Evolutionary conservation across 2,888 invertebrate species (phyloP).

Genomic region (Dione juno): DNA sequence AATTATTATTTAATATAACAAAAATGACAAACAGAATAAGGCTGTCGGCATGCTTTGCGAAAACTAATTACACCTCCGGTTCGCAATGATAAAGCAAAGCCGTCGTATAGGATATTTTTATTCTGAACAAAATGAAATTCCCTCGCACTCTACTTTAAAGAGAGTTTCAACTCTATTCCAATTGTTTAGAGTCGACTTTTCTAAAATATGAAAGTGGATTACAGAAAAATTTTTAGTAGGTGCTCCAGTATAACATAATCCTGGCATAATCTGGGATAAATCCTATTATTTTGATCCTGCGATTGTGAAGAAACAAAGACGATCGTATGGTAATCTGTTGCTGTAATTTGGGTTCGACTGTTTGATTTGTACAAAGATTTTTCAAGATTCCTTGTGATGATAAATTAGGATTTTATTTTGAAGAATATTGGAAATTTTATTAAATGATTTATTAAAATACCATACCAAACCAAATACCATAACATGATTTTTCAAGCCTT

Average conservation of each 20-base stretch:
- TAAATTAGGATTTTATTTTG: constrained; percentile 1
- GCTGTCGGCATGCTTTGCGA: constrained; percentile 66
- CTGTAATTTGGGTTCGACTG: constrained; percentile 53
- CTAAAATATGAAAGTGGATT: constrained; percentile 38
- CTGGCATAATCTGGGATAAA: constrained; percentile 80
- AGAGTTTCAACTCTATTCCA: constrained; percentile 48
- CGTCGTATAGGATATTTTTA: constrained; percentile 82
- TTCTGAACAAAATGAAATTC: constrained; percentile 81
- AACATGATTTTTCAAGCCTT: too few relatives aligned
- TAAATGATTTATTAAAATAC: not conserved
- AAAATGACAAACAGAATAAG: constrained; percentile 60
- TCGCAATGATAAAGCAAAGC: constrained; percentile 83
- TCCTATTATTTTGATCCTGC: constrained; percentile 80
- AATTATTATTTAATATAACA: constrained; percentile 19
- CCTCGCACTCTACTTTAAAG: constrained; percentile 43
- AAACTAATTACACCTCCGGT: constrained; percentile 81
- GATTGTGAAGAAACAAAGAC: constrained; percentile 56
- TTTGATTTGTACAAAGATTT: constrained; percentile 55
- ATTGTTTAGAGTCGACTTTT: constrained; percentile 38
- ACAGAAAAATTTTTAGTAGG: constrained; percentile 69
- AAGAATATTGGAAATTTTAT: not conserved
- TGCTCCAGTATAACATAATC: constrained; percentile 77
- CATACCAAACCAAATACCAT: too few relatives aligned
- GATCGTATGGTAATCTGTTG: constrained; percentile 49
- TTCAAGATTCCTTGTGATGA: constrained; percentile 58